Base-by-base conservation (phyloP, 2,113 vertebrate species). In the Oceanodroma tethys region DNA sequence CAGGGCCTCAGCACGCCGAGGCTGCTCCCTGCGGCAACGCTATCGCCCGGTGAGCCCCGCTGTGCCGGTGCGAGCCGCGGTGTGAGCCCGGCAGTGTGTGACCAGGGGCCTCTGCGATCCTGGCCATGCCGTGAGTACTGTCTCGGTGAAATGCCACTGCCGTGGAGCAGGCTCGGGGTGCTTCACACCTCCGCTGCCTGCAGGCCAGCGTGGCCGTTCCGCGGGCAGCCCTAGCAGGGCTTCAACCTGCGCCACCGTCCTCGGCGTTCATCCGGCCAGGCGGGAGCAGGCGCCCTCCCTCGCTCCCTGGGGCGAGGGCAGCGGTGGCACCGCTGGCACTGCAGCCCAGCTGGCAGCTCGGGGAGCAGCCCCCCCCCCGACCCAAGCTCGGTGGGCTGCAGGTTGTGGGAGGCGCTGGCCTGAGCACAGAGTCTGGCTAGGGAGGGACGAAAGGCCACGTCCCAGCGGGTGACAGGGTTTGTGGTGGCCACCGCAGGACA, bases 161-260 rank as follows among this genome's bases (percentile, higher is more conserved):
- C 13, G 3, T 2, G 1, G 29, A 20, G 38, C 45, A 20, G 40
- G 32, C 11, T 42, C 9, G 0, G 17, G 13, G 70, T 22, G 8
- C 53, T 71, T 62, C 13, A 2, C 50, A 32, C 34, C 70, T 85
- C 59, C 2, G 1, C 40, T 23, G 30, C 83, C 58, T 10, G 2
- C 56, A 22, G 36, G 45, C 67, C 6, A 27, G 50, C 2, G 6
- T 18, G 71, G 60, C 42, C 3, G 3, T n/a, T 10, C 25, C 3
- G 1, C 7, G 2, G 53, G 52, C 42, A 32, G 34, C 79, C 16
- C 52, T 11, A 11, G 52, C 34, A 19, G 63, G 26, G 34, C 21
- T 38, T 56, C 47, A 32, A 16, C 34, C 79, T 16, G 38, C 9
- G 1, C 42, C 34, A 6, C 50, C 26, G 45, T 55, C 50, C 63